Base-by-base conservation (phyloP, 2,797 vertebrate genomes). In the Epinephelus coioides region DNA sequence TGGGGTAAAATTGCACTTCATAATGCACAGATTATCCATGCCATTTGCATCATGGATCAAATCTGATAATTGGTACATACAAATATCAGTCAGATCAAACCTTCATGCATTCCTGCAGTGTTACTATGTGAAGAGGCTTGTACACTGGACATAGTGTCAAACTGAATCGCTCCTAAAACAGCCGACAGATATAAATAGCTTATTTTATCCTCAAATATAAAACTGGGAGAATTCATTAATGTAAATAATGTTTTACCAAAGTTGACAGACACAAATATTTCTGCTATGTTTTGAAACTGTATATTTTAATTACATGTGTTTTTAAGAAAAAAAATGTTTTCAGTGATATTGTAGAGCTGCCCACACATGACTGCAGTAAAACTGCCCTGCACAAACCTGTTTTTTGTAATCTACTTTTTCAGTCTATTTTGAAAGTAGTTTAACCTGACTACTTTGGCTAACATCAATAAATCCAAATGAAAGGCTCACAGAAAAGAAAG, bases 241-340 rank as follows among this genome's bases (percentile, higher is more conserved):
- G 54, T 69, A 59, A 75, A 64, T 49, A 34, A 49, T 30, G 38
- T 70, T 62, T 57, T 65, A n/a, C 53, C 53, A 19, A 18, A 50
- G 50, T 18, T 63, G 30, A 25, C 18, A 57, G 27, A 7, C 14
- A 19, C 11, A 82, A 75, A 67, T 21, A 27, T 47, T 57, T 53
- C 2, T 18, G 10, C 68, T 49, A 1, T 50, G 11, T 61, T 72
- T 68, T 64, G 2, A 55, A 82, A 47, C n/a, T 34, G 7, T 11
- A 44, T 57, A 4, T 69, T 70, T 61, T 34, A 46, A 7, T 61
- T 40, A 44, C 38, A 55, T 0, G 1, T 78, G 46, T 61, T 68
- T 10, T 40, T 9, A 40, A 34, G 30, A 8, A 40, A 40, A 40
- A 40, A 40, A 40, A 40, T 9, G 10, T 9, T 40, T 40, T 40